Percentiles rank a stretch among this genome's conserved stretches.
Evolutionary conservation across 2,797 vertebrate species (phyloP).

Genomic region (Buceros bicornis): DNA sequence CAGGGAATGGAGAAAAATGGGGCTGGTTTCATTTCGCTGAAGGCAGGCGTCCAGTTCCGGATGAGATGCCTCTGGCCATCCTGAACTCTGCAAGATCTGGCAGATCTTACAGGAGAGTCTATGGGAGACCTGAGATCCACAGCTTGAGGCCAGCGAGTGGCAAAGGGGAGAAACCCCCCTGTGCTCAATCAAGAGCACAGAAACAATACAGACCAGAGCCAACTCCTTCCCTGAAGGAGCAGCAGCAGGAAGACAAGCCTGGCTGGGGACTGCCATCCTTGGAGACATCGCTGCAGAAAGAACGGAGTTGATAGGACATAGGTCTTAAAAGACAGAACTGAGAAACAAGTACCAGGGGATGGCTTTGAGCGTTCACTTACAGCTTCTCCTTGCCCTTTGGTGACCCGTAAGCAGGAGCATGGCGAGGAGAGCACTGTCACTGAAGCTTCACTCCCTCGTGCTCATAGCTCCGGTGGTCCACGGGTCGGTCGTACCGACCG

Average conservation of each 20-base stretch:
- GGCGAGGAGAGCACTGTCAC: background rate
- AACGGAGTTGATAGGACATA: rapidly evolving
- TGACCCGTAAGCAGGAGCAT: background rate
- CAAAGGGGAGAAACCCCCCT: background rate
- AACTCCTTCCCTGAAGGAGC: background rate
- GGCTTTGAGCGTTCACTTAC: background rate
- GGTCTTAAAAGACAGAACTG: background rate
- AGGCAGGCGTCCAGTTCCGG: background rate
- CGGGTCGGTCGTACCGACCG: rapidly evolving
- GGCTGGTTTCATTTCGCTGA: background rate
- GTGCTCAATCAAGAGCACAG: background rate
- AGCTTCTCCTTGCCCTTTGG: background rate
- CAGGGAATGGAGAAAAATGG: background rate
- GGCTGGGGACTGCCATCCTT: background rate
- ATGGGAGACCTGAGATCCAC: background rate
- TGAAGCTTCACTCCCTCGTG: background rate
- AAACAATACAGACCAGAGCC: background rate
- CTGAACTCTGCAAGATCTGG: background rate
- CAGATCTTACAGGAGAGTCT: background rate
- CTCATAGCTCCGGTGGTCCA: rapidly evolving
- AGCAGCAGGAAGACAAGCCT: background rate
- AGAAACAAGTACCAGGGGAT: background rate
- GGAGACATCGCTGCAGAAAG: background rate
- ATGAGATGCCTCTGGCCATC: background rate
- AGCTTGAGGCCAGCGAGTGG: background rate